These are phyloP conservation scores for Axinella damicornis DNA, from an alignment of 37 sponge, comb jelly and placozoan genomes.

Conservation along the genomic window DNA sequence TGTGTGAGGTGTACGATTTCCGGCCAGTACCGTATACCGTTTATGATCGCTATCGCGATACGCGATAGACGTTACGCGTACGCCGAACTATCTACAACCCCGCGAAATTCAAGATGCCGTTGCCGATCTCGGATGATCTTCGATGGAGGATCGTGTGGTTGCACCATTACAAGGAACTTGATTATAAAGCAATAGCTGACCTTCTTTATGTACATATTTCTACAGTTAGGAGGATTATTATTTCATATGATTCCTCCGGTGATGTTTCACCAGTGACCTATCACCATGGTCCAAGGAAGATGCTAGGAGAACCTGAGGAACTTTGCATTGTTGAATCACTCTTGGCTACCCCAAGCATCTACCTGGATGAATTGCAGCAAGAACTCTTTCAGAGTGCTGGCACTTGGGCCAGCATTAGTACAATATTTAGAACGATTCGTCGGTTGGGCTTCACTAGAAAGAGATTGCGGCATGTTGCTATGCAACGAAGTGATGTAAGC, in stretches of 20 bases:
- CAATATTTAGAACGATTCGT: constrained; percentile 22
- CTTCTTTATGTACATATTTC: background rate
- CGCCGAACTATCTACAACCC: no score
- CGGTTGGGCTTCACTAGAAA: constrained; percentile 34
- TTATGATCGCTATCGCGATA: no score
- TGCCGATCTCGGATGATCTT: constrained; percentile 17
- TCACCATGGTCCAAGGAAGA: constrained; percentile 1
- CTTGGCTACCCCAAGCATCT: constrained; percentile 33
- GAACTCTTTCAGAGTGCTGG: constrained; percentile 2
- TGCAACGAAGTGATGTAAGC: background rate
- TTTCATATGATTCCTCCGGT: background rate
- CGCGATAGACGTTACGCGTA: no score
- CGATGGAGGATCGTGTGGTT: constrained; percentile 36
- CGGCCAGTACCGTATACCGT: no score
- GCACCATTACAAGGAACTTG: background rate
- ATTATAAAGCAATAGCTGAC: constrained; percentile 22
- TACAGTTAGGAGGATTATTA: constrained; percentile 16
- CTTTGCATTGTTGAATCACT: background rate
- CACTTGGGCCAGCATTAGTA: background rate
- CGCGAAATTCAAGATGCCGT: no score
- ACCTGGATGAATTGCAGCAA: constrained; percentile 12
- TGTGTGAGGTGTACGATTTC: no score
- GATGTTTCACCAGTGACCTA: constrained; percentile 9
- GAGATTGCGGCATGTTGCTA: constrained; percentile 13
- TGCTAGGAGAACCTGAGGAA: constrained; percentile 3